Evolutionary conservation across 2,797 vertebrate genomes (phyloP).

Genomic region (Acanthopagrus latus): DNA sequence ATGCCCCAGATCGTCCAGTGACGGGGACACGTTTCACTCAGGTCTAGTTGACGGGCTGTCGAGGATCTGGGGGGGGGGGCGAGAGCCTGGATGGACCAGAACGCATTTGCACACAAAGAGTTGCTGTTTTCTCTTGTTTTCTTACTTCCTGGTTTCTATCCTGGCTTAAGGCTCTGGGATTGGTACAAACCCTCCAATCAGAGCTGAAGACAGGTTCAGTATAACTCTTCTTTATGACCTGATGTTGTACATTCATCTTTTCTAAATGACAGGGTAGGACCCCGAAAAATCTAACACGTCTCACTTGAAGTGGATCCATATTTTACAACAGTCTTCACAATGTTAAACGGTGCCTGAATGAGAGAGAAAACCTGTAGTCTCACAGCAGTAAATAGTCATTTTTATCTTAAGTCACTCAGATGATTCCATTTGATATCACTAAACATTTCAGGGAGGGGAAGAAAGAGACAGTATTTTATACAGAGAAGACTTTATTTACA

Average conservation of each 20-base stretch:
- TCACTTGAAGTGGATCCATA: conserved; percentile 23
- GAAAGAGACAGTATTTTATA: conserved; percentile 31
- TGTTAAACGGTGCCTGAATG: conserved; percentile 44
- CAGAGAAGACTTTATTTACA: conserved; percentile 35
- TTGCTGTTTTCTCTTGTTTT: conserved; percentile 52
- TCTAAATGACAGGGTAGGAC: conserved; percentile 36
- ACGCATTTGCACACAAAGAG: conserved; percentile 73
- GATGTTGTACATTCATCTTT: conserved; percentile 34
- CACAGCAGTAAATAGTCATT: conserved; percentile 16
- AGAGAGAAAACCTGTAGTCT: conserved; percentile 14
- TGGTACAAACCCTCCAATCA: conserved; percentile 44
- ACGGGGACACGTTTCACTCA: not conserved
- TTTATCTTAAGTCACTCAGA: conserved; percentile 22
- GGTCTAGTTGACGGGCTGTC: not conserved
- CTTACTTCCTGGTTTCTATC: conserved; percentile 47
- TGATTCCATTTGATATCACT: conserved; percentile 21
- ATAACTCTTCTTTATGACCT: conserved; percentile 11
- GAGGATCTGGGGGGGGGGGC: not conserved
- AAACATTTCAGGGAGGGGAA: conserved; percentile 37
- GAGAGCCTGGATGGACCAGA: conserved; percentile 43
- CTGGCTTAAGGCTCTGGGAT: conserved; percentile 41
- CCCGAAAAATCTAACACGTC: conserved; percentile 1
- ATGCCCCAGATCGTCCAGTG: conserved; percentile 92
- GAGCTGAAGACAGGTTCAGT: conserved; percentile 30
- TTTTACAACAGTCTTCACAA: conserved; percentile 20